These are phyloP conservation scores for Heliconius hewitsoni DNA, from an alignment of 1,140 invertebrate genomes.

Conservation along the genomic window DNA sequence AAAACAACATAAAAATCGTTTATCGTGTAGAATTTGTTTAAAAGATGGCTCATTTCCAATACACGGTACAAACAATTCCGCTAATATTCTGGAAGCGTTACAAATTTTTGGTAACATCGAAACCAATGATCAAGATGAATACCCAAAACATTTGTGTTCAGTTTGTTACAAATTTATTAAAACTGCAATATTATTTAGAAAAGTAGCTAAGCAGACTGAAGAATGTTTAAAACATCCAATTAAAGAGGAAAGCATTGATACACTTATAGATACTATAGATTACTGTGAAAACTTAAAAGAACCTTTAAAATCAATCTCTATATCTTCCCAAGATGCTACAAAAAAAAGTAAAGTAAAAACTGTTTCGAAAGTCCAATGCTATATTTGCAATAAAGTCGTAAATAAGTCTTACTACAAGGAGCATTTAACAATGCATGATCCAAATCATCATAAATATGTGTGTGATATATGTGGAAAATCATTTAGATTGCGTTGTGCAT, in stretches of 20 bases:
- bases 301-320: conserved; percentile 24
- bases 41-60: conserved; percentile 49
- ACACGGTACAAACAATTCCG: conserved; percentile 38
- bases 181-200: conserved; percentile 54
- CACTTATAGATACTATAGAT: conserved; percentile 31
- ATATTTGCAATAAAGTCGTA: conserved; percentile 65
- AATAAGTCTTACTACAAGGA: conserved; percentile 66
- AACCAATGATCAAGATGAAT: conserved; percentile 48
- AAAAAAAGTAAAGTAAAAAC: conserved; percentile 45
- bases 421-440: conserved; percentile 70
- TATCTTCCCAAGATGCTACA: conserved; percentile 27
- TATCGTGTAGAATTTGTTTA: conserved; percentile 49
- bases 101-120: conserved; percentile 47
- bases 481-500: conserved; percentile 66
- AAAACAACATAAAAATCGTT: conserved; percentile 13
- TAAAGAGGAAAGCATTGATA: conserved; percentile 42
- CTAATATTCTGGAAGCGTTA: conserved; percentile 49
- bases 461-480: conserved; percentile 75
- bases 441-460: conserved; percentile 65
- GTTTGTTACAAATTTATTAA: conserved; percentile 55
- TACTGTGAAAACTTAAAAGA: conserved; percentile 33
- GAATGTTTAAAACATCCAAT: conserved; percentile 42
- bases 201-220: conserved; percentile 48
- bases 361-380: conserved; percentile 58
- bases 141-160: conserved; percentile 54